These are phyloP conservation scores for Masnerella sp. DNA, from an alignment of 2,888 invertebrate species.

Conservation along the genomic window DNA sequence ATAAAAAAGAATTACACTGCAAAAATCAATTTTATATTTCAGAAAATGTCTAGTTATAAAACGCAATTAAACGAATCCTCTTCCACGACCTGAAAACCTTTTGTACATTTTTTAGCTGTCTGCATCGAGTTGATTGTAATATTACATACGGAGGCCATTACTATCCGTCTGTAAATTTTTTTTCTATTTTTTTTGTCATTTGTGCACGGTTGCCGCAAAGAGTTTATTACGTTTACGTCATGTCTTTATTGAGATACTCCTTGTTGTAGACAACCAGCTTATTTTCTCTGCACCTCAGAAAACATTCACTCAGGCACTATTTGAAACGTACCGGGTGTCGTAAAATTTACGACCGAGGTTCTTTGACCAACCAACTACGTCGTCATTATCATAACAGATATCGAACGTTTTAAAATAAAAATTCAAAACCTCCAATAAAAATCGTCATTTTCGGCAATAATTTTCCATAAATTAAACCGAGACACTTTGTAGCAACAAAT, in stretches of 20 bases:
- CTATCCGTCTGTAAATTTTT: constrained; percentile 23
- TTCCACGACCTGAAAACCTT: too few species aligned
- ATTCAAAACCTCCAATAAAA: too few species aligned
- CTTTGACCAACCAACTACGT: too few species aligned
- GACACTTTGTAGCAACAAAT: too few species aligned
- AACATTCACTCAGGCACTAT: constrained; percentile 44
- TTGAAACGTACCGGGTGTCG: constrained; percentile 26
- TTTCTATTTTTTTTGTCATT: constrained; percentile 17
- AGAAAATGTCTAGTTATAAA: too few species aligned
- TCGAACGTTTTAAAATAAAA: too few species aligned
- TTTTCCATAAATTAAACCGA: too few species aligned
- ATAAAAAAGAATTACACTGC: too few species aligned
- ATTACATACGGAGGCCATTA: constrained; percentile 7
- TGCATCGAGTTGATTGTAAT: constrained; percentile 1
- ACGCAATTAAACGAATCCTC: too few species aligned
- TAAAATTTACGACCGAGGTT: constrained; percentile 8
- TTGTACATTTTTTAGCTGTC: background rate
- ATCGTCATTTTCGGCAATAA: too few species aligned
- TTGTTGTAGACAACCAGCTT: constrained; percentile 51
- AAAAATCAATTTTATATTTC: too few species aligned
- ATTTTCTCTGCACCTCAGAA: constrained; percentile 49
- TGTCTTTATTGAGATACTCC: constrained; percentile 48
- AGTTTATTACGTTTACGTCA: constrained; percentile 43
- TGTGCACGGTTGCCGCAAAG: constrained; percentile 25
- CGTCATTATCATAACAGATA: too few species aligned